Evolutionary conservation across 2,113 vertebrate species (phyloP), one percentile per base, ranked within the genome.

Genomic region (Donacobius atricapilla): DNA sequence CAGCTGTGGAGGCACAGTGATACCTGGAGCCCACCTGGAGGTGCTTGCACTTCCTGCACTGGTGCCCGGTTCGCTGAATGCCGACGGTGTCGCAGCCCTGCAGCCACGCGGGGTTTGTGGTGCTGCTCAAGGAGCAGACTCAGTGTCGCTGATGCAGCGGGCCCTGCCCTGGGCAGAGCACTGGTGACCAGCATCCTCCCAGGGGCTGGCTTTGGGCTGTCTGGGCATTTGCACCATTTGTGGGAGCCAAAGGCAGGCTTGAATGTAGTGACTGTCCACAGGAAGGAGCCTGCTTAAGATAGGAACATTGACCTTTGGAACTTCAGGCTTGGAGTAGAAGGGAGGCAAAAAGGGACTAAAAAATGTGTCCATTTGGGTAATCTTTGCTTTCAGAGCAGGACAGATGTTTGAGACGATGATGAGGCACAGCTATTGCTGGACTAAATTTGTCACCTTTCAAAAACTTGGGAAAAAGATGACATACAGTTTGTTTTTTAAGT

Each of bases 111-210:
- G 21, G 40, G 22, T 3, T 87, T 39, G 81, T 75, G 70, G 35
- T 47, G 2, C n/a, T 3, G 1, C 69, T 24, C 3, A 21, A 20
- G 78, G 69, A 66, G 7, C 53, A 44, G 33, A 3, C 35, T 47
- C 4, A 0, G 22, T 27, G 50, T 28, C 1, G 1, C 31, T 42
- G 16, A 5, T 27, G 50, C 45, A 15, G n/a, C 37, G 37, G 47
- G 12, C 20, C 3, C 56, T 82, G 73, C 47, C 23, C 47, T 70
- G 56, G 28, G 19, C 19, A 45, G 40, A 72, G 58, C 45, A 24
- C 58, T 13, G 23, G 15, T 57, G 45, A 65, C n/a, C 50, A 45
- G 31, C 3, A 3, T 69, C 54, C 33, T 44, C n/a, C 30, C 44
- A 40, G 83, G 73, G 68, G 71, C 28, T 82, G 88, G 60, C 73